Conservation (phyloP, 2,888 invertebrate genomes). For the Horisme vitalbata region DNA sequence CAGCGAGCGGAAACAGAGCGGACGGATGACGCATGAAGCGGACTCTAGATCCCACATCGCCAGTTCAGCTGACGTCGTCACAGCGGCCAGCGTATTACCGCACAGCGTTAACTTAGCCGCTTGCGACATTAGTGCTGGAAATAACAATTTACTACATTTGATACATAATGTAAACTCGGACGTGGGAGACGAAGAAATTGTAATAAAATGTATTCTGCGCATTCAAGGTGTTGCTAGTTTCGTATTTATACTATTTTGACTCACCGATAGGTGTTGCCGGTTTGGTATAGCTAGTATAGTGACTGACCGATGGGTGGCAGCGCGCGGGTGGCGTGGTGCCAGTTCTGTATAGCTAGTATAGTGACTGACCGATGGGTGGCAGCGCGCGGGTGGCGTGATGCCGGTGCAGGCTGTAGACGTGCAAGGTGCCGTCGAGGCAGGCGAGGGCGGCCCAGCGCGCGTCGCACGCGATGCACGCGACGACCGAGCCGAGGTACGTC, state of each 20-base stretch:
- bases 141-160: too few relatives aligned
- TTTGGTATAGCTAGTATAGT: too few relatives aligned
- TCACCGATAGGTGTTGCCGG: too few relatives aligned
- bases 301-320: too few relatives aligned
- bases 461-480: slow-evolving; percentile 84
- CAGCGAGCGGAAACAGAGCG: slow-evolving; percentile 84
- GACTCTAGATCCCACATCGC: slow-evolving; percentile 84
- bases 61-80: slow-evolving; percentile 65
- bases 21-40: slow-evolving; percentile 70
- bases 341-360: too few relatives aligned
- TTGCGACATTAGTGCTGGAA: slow-evolving; percentile 64
- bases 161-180: too few relatives aligned
- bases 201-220: too few relatives aligned
- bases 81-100: slow-evolving; percentile 59
- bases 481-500: slow-evolving; percentile 84
- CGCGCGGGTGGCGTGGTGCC: slow-evolving; percentile 68
- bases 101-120: slow-evolving; percentile 61
- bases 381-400: slow-evolving; percentile 73
- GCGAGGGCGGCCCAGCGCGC: slow-evolving; percentile 83
- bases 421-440: slow-evolving; percentile 87
- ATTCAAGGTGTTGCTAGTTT: too few relatives aligned
- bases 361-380: slow-evolving; percentile 78
- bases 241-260: too few relatives aligned
- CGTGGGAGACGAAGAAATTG: too few relatives aligned
- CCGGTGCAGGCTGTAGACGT: slow-evolving; percentile 81